A percentile compares a stretch with the other conserved stretches of the same genome.
These are phyloP conservation scores for Nomada hirtipes DNA, from an alignment of 2,888 invertebrate species.

Conservation along the genomic window DNA sequence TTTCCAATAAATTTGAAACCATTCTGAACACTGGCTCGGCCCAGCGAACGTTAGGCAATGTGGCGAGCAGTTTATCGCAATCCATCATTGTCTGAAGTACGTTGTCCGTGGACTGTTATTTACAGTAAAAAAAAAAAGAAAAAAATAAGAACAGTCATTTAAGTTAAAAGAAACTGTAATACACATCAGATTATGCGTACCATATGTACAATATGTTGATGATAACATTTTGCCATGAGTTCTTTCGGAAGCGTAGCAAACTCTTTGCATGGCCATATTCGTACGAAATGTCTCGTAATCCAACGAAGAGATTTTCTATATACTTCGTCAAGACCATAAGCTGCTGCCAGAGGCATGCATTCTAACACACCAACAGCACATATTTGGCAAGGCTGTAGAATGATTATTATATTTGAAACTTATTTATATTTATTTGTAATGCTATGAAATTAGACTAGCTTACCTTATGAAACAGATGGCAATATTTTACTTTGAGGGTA, in stretches of 20 bases:
- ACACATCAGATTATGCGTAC: slow-evolving; percentile 78
- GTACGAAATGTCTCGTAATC: slow-evolving; percentile 94
- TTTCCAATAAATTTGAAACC: slow-evolving; percentile 92
- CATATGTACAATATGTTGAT: slow-evolving; percentile 92
- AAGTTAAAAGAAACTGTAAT: not conserved
- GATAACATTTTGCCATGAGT: slow-evolving; percentile 92
- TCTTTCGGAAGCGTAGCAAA: slow-evolving; percentile 94
- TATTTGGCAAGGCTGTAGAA: slow-evolving; percentile 92
- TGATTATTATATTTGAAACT: slow-evolving; percentile 1
- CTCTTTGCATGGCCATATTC: slow-evolving; percentile 96
- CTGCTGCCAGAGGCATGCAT: slow-evolving; percentile 93
- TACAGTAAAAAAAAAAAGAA: slow-evolving; percentile 23
- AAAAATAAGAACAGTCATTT: slow-evolving; percentile 1
- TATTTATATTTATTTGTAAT: slow-evolving; percentile 35
- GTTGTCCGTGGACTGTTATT: slow-evolving; percentile 89
- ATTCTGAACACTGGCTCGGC: slow-evolving; percentile 91
- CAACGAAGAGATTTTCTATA: slow-evolving; percentile 94
- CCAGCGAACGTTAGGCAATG: slow-evolving; percentile 93
- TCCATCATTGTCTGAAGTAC: slow-evolving; percentile 93
- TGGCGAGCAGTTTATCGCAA: slow-evolving; percentile 92
- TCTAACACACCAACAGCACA: slow-evolving; percentile 95
- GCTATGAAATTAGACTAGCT: not conserved
- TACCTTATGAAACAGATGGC: slow-evolving; percentile 97
- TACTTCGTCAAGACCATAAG: slow-evolving; percentile 94
- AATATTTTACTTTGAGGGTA: slow-evolving; percentile 94